Conservation (phyloP, 1,140 invertebrate species). For the Riptortus pedestris region DNA sequence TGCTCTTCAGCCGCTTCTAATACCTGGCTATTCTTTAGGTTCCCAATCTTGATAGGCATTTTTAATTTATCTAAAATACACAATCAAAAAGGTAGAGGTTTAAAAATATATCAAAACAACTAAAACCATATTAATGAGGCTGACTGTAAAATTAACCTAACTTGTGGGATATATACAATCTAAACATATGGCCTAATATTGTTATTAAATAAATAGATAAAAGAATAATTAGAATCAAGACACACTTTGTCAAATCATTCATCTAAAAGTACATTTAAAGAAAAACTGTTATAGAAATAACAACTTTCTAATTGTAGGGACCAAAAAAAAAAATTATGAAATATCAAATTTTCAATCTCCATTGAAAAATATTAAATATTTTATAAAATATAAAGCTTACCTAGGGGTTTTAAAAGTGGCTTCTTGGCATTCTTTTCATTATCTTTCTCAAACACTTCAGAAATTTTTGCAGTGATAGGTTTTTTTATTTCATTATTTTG, state of each 20-base stretch:
- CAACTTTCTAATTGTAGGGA: no score
- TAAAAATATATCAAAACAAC: background rate
- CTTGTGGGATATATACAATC: conserved; percentile 14
- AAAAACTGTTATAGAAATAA: background rate
- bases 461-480: background rate
- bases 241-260: no score
- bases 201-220: background rate
- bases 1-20: conserved; percentile 55
- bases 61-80: conserved; percentile 38
- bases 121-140: background rate
- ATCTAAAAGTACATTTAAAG: no score
- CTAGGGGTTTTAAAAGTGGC: background rate
- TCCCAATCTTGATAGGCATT: conserved; percentile 37
- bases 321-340: background rate
- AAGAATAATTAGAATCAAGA: no score
- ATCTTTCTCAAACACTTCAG: conserved; percentile 11
- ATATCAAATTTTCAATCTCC: background rate
- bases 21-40: conserved; percentile 53
- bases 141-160: conserved; percentile 20
- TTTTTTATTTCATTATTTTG: background rate
- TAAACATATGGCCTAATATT: background rate
- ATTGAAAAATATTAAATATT: background rate
- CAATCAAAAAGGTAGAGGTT: conserved; percentile 26
- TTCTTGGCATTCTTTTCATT: background rate
- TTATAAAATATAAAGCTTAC: background rate